Evolutionary conservation across 2,888 invertebrate genomes (phyloP).

Genomic region (Pandemis cinnamomeana): DNA sequence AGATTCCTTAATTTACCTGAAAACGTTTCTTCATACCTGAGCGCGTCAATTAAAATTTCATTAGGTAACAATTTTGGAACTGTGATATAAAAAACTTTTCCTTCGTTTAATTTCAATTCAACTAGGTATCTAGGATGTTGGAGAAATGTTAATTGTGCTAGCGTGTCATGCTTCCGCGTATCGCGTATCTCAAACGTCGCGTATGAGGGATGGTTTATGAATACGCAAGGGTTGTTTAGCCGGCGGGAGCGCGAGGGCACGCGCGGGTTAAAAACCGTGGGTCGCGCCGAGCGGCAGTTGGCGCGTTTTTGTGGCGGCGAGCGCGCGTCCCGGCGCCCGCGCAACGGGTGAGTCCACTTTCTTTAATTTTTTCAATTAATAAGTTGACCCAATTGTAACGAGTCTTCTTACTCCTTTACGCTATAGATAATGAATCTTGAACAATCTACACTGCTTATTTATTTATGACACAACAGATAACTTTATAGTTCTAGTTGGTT

Average conservation of each 20-base stretch:
- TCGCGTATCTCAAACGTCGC: conserved; percentile 43
- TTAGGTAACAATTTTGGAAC: conserved; percentile 56
- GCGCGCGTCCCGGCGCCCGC: conserved; percentile 65
- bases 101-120: conserved; percentile 1
- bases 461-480: background rate
- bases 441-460: background rate
- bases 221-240: conserved; percentile 78
- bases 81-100: conserved; percentile 31
- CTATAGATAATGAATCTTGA: background rate
- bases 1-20: conserved; percentile 41
- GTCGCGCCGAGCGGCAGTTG: conserved; percentile 69
- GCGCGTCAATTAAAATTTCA: conserved; percentile 47
- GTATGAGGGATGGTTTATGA: conserved; percentile 69
- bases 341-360: conserved; percentile 51
- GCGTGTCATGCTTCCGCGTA: conserved; percentile 29
- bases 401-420: conserved; percentile 6
- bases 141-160: conserved; percentile 27
- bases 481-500: too few relatives aligned
- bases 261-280: conserved; percentile 75
- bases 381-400: conserved; percentile 10
- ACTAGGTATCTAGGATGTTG: background rate
- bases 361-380: too few relatives aligned
- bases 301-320: conserved; percentile 64
- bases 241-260: conserved; percentile 66
- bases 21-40: conserved; percentile 30